These are phyloP conservation scores for Lapara coniferarum DNA, from an alignment of 2,888 invertebrate species.

Conservation along the genomic window DNA sequence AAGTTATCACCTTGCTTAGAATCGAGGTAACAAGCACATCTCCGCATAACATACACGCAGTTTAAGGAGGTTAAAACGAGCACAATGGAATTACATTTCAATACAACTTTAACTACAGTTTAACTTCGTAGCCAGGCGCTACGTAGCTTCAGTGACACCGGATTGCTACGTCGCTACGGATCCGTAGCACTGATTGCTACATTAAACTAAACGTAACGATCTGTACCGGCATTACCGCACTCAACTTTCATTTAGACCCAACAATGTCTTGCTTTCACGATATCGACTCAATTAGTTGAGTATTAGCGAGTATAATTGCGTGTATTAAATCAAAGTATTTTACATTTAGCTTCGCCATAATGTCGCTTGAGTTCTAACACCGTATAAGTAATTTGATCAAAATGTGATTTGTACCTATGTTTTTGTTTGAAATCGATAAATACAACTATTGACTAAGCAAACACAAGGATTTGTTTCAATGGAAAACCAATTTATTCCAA, in stretches of 20 bases:
- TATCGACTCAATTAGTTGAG: not conserved
- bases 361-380: too few species aligned
- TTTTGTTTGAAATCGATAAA: too few species aligned
- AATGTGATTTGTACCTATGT: too few species aligned
- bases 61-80: not conserved
- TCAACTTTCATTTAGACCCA: constrained; percentile 18
- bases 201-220: constrained; percentile 9
- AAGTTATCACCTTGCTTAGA: too few species aligned
- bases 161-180: not conserved
- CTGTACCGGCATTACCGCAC: constrained; percentile 4
- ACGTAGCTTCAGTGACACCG: not conserved
- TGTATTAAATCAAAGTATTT: not conserved
- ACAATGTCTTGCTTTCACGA: not conserved
- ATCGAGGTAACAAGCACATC: not conserved
- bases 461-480: too few species aligned
- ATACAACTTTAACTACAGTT: not conserved
- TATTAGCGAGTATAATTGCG: not conserved
- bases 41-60: not conserved
- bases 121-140: not conserved
- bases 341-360: too few species aligned
- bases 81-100: constrained; percentile 1
- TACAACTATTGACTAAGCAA: too few species aligned
- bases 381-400: too few species aligned
- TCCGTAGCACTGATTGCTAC: constrained; percentile 13
- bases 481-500: too few species aligned